phyloP scores from a whole-genome alignment of 2,888 invertebrate genomes.

The Acronicta alni region DNA sequence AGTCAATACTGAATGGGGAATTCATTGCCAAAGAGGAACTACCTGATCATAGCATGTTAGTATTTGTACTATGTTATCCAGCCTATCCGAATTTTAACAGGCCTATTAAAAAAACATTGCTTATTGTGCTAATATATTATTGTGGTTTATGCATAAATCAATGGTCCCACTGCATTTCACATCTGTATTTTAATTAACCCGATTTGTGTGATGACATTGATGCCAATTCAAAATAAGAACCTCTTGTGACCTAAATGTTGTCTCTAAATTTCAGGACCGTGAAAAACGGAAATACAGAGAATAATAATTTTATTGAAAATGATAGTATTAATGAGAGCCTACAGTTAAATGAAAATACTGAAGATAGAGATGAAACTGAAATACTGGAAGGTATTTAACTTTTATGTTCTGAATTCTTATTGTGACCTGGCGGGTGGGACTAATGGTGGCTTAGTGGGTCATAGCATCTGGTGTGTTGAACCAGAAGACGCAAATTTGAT shows the following conservation, averaged over 20 bases:
- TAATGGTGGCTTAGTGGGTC: too few species aligned
- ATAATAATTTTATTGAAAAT: constrained; percentile 8
- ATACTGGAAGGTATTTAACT: constrained; percentile 40
- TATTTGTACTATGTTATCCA: constrained; percentile 19
- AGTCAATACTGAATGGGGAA: constrained; percentile 66
- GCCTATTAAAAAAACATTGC: constrained; percentile 1
- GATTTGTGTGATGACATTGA: neutral
- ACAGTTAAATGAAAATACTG: constrained; percentile 29
- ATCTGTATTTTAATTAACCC: neutral
- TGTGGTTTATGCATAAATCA: too few species aligned
- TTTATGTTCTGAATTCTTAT: too few species aligned
- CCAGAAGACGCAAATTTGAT: too few species aligned
- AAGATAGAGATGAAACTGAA: constrained; percentile 38
- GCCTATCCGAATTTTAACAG: neutral
- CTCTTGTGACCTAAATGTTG: too few species aligned
- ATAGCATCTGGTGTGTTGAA: too few species aligned
- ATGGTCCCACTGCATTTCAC: too few species aligned
- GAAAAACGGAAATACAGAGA: constrained; percentile 31
- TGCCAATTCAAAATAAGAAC: too few species aligned
- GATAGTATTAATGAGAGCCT: neutral
- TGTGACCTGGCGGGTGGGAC: too few species aligned
- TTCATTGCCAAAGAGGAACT: constrained; percentile 57
- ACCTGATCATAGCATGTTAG: constrained; percentile 44
- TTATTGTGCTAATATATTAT: too few species aligned
- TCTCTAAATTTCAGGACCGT: constrained; percentile 21